Evolutionary conservation across 2,888 invertebrate species (phyloP).

Genomic region (Eretmocerus hayati): DNA sequence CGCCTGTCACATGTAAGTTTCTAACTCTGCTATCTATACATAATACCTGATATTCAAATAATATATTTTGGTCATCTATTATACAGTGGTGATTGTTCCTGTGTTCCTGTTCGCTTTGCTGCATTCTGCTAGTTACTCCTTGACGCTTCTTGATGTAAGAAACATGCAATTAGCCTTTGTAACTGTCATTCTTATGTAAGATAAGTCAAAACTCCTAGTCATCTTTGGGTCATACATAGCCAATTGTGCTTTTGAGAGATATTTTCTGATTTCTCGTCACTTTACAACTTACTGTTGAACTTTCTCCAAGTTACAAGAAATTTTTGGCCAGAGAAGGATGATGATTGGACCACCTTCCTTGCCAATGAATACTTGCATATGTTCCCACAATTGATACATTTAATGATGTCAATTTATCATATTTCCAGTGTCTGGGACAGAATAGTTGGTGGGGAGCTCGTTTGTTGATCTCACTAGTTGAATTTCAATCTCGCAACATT

Average conservation of each 20-base stretch:
- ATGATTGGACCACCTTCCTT: no score
- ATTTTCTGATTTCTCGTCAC: no score
- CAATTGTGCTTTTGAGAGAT: background rate
- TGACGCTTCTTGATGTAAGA: slow-evolving; percentile 88
- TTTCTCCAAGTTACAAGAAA: no score
- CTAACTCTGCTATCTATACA: no score
- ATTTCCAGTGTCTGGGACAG: slow-evolving; percentile 75
- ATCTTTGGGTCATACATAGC: slow-evolving; percentile 1
- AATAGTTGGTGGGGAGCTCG: slow-evolving; percentile 86
- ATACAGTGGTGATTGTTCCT: slow-evolving; percentile 79
- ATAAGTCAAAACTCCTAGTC: slow-evolving; percentile 10
- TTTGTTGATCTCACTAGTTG: slow-evolving; percentile 77
- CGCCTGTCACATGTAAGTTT: slow-evolving; percentile 74
- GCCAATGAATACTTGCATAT: background rate
- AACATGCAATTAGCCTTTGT: slow-evolving; percentile 4
- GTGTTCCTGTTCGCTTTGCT: slow-evolving; percentile 86
- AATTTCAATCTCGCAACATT: slow-evolving; percentile 85
- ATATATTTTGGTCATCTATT: no score
- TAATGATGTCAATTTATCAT: background rate
- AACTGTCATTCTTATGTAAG: slow-evolving; percentile 13
- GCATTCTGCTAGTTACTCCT: slow-evolving; percentile 87
- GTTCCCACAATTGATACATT: background rate
- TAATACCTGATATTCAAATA: background rate
- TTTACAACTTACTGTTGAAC: no score
- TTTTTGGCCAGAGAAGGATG: no score